Conservation (phyloP, 2,888 invertebrate species). For the Mesoligia furuncula region DNA sequence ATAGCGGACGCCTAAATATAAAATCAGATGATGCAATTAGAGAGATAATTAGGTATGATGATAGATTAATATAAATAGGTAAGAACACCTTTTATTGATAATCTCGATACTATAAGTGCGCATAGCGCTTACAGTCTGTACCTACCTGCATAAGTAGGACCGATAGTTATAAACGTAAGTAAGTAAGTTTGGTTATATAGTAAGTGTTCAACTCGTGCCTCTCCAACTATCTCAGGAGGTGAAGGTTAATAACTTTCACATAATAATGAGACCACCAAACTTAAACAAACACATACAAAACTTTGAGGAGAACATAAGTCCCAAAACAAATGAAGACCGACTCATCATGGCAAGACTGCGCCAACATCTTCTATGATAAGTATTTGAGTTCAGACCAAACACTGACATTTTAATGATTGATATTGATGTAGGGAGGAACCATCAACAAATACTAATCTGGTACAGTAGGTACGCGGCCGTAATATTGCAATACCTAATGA, state of each 20-base stretch:
- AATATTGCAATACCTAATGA: too few species aligned
- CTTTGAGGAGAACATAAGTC: constrained; percentile 8
- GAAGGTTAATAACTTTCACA: constrained; percentile 21
- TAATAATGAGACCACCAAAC: constrained; percentile 20
- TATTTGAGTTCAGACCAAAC: background rate
- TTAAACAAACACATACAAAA: constrained; percentile 29
- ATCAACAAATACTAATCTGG: too few species aligned
- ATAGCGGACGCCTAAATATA: background rate
- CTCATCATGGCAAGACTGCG: background rate
- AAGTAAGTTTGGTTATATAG: too few species aligned
- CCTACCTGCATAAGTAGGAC: too few species aligned
- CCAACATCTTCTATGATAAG: too few species aligned
- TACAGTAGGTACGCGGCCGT: too few species aligned
- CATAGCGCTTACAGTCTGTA: too few species aligned
- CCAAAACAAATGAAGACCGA: constrained; percentile 16
- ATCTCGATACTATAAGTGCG: background rate
- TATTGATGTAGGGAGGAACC: too few species aligned
- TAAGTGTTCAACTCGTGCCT: too few species aligned
- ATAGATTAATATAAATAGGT: too few species aligned
- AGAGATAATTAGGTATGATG: background rate
- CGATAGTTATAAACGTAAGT: too few species aligned
- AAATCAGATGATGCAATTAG: background rate
- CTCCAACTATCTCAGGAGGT: constrained; percentile 14
- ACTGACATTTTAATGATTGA: too few species aligned
- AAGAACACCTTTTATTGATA: background rate